These are phyloP conservation scores for Prunella fulvescens DNA, from an alignment of 2,113 vertebrate species.

Conservation along the genomic window DNA sequence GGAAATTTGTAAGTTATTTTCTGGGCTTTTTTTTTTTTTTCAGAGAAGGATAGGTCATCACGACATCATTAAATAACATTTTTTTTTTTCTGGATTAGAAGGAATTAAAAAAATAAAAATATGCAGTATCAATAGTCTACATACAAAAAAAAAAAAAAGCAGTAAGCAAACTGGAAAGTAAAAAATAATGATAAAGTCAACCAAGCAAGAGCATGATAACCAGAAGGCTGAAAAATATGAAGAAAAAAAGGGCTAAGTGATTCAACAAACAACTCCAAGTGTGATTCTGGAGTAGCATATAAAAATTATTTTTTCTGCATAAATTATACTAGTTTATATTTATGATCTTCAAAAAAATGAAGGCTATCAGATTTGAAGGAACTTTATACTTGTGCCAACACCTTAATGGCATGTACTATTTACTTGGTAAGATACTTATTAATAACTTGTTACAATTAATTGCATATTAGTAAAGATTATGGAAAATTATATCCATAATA, in stretches of 20 bases:
- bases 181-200: not conserved
- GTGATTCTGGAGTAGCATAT: not conserved
- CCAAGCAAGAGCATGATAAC: not conserved
- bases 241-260: not conserved
- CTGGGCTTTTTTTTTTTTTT: not conserved
- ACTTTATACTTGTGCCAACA: not conserved
- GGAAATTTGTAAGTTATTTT: not conserved
- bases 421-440: not conserved
- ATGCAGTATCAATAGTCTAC: not conserved
- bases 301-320: not conserved
- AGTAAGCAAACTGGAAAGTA: not conserved
- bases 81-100: not conserved
- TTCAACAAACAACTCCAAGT: not conserved
- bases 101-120: not conserved
- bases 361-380: not conserved
- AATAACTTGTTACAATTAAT: not conserved
- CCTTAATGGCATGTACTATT: not conserved
- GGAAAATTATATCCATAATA: not conserved
- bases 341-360: not conserved
- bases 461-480: not conserved
- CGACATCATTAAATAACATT: not conserved
- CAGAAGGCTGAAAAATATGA: not conserved
- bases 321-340: not conserved
- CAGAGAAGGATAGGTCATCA: not conserved
- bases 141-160: not conserved